Conservation (phyloP, 1,140 invertebrate species). For the Pissodes strobi region DNA sequence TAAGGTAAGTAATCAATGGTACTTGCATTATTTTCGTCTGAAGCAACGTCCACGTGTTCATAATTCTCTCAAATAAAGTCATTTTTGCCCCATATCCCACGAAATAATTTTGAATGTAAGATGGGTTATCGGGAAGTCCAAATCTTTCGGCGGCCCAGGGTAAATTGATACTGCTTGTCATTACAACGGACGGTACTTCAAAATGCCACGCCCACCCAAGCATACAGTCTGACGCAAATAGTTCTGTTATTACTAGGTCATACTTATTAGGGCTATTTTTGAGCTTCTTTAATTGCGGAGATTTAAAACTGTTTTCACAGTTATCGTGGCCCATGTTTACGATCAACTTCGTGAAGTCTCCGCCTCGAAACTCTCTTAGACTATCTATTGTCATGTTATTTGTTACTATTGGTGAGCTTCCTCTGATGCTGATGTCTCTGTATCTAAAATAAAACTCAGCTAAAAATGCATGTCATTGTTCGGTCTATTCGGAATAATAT, state of each 20-base stretch:
- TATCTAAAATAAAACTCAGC: no score
- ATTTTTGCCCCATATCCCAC: constrained; percentile 57
- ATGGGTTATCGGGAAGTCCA: constrained; percentile 63
- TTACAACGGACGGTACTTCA: constrained; percentile 60
- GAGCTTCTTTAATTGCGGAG: constrained; percentile 31
- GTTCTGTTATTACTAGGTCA: constrained; percentile 68
- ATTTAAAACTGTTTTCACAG: constrained; percentile 34
- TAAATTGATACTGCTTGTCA: constrained; percentile 64
- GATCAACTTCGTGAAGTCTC: constrained; percentile 35
- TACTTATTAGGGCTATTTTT: constrained; percentile 58
- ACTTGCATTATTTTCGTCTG: no score
- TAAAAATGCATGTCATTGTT: no score
- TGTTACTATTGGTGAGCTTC: no score
- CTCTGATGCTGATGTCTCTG: no score
- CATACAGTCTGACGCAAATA: constrained; percentile 69
- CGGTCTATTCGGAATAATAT: no score
- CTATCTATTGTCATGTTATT: no score
- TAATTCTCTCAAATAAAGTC: constrained; percentile 62
- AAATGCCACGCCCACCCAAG: constrained; percentile 62
- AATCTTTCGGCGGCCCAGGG: constrained; percentile 59
- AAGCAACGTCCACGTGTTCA: constrained; percentile 41
- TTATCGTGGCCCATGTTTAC: constrained; percentile 10
- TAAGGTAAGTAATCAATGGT: no score
- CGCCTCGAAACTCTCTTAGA: no score
- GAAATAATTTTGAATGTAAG: constrained; percentile 64